phyloP scores from a whole-genome alignment of 2,113 vertebrate genomes.

The Monarcha castaneiventris region DNA sequence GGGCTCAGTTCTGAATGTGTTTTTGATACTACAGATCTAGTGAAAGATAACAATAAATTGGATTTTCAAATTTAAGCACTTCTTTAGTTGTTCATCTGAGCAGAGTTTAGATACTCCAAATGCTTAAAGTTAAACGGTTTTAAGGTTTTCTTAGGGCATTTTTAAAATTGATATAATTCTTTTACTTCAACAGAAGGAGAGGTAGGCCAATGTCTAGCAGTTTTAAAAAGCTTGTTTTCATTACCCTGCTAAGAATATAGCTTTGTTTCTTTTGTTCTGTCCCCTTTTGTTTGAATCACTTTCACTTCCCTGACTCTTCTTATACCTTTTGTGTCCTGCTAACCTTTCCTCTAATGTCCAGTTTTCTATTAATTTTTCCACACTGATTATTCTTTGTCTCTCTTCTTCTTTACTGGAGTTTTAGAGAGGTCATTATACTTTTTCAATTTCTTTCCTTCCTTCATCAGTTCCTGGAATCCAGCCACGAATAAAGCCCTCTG shows the following conservation, averaged over 20 bases:
- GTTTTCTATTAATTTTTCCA: constrained; percentile 6
- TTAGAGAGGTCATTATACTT: neutral
- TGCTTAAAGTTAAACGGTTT: neutral
- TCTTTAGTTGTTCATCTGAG: neutral
- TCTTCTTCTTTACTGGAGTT: neutral
- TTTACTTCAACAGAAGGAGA: neutral
- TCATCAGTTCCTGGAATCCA: neutral
- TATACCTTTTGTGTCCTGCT: neutral
- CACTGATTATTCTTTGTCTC: neutral
- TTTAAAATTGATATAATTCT: neutral
- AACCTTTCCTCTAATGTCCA: neutral
- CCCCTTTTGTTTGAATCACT: neutral
- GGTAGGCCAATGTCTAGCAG: neutral
- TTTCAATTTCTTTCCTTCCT: neutral
- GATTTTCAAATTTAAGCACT: neutral
- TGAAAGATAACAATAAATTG: neutral
- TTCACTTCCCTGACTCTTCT: neutral
- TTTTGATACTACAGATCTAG: neutral
- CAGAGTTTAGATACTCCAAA: neutral
- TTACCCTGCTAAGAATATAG: neutral
- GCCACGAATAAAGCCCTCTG: neutral
- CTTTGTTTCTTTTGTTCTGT: neutral
- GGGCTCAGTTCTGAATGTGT: neutral
- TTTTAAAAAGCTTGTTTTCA: neutral
- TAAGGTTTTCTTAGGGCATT: neutral